phyloP scores from a whole-genome alignment of 2,113 vertebrate species.

The Circaetus gallicus region DNA sequence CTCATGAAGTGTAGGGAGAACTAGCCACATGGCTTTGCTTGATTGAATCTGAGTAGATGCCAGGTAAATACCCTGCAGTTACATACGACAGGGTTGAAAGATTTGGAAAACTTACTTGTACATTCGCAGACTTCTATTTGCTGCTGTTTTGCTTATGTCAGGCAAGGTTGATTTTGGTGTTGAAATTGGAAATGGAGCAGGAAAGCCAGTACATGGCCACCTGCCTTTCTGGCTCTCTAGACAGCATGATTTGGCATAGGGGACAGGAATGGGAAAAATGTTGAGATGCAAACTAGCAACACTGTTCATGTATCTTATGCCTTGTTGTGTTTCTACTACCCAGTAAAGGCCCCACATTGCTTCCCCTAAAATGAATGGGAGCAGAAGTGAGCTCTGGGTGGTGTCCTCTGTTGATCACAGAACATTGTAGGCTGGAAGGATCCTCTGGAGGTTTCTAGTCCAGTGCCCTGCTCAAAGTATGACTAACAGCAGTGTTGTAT shows the following conservation, averaged over 20 bases:
- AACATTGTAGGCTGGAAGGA: background rate
- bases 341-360: background rate
- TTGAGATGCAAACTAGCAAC: background rate
- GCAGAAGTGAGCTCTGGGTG: background rate
- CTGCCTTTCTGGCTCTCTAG: background rate
- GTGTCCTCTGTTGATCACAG: background rate
- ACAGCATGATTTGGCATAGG: background rate
- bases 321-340: background rate
- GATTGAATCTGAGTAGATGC: background rate
- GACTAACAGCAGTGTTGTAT: background rate
- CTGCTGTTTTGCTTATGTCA: background rate
- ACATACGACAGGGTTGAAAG: background rate
- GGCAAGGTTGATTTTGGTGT: background rate
- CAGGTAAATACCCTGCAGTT: background rate
- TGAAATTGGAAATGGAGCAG: background rate
- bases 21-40: background rate
- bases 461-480: background rate
- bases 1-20: background rate
- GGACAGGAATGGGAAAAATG: background rate
- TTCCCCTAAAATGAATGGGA: background rate
- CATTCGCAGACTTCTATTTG: background rate
- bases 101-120: background rate
- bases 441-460: background rate
- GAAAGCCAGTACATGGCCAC: background rate
- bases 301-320: fast-evolving